These are phyloP conservation scores for Meteorus colon DNA, from an alignment of 2,888 invertebrate species.

Conservation along the genomic window DNA sequence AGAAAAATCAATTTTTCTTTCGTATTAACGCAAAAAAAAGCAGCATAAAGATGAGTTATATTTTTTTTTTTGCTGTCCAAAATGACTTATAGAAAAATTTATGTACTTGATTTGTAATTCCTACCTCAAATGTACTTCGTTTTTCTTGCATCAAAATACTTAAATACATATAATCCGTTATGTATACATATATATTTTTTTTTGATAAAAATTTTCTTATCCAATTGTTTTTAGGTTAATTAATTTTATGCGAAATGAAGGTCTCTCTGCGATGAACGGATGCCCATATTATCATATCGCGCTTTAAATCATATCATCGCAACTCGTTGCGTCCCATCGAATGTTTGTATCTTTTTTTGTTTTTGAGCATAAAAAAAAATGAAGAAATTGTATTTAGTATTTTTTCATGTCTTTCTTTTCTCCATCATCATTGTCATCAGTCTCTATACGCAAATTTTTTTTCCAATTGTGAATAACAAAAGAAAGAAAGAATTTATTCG, in stretches of 20 bases:
- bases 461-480: not conserved
- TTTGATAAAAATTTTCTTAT: not conserved
- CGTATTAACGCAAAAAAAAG: not conserved
- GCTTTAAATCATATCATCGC: constrained; percentile 33
- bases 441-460: not conserved
- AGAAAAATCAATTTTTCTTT: not conserved
- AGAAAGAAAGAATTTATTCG: not conserved
- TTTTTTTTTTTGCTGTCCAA: not conserved
- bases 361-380: not conserved
- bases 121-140: constrained; percentile 4
- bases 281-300: constrained; percentile 7
- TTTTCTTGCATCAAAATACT: not conserved
- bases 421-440: not conserved
- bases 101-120: constrained; percentile 9
- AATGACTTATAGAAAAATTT: not conserved
- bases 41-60: too few relatives aligned
- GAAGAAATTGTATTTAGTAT: not conserved
- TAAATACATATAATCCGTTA: not conserved
- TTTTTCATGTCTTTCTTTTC: not conserved
- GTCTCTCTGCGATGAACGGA: constrained; percentile 18
- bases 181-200: not conserved
- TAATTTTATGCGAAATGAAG: not conserved
- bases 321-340: constrained; percentile 7
- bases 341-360: not conserved
- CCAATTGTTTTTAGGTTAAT: constrained; percentile 13